Evolutionary conservation across 2,888 invertebrate species (phyloP).

Genomic region (Cheilosia vulpina): DNA sequence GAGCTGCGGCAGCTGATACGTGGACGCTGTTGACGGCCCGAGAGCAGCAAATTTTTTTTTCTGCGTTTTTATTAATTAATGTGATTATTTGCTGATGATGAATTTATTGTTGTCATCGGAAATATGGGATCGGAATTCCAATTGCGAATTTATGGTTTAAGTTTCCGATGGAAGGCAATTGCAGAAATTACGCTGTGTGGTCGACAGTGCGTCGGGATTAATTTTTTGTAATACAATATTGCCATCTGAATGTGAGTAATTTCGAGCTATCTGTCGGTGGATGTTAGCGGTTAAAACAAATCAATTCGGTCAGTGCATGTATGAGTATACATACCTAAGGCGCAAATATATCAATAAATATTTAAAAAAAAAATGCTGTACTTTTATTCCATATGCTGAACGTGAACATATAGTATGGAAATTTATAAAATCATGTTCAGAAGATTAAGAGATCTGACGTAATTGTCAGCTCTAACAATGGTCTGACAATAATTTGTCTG

Average conservation of each 20-base stretch:
- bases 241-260: constrained; percentile 31
- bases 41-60: constrained; percentile 33
- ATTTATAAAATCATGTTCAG: too few species aligned
- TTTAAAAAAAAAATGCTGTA: too few species aligned
- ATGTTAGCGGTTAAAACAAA: background rate
- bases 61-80: constrained; percentile 69
- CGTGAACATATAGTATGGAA: too few species aligned
- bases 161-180: constrained; percentile 31
- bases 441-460: too few species aligned
- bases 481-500: too few species aligned
- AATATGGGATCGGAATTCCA: constrained; percentile 72
- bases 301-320: background rate
- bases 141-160: constrained; percentile 55
- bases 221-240: constrained; percentile 11
- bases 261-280: background rate
- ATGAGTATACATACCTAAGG: too few species aligned
- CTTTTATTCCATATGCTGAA: too few species aligned
- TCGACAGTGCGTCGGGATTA: constrained; percentile 23
- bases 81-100: constrained; percentile 71
- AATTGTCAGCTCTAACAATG: too few species aligned
- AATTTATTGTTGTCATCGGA: constrained; percentile 71
- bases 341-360: too few species aligned
- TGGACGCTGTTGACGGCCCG: constrained; percentile 16
- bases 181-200: constrained; percentile 60
- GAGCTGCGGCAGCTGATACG: constrained; percentile 1